Conservation (phyloP, 2,888 invertebrate species). For the Papilio elwesi region DNA sequence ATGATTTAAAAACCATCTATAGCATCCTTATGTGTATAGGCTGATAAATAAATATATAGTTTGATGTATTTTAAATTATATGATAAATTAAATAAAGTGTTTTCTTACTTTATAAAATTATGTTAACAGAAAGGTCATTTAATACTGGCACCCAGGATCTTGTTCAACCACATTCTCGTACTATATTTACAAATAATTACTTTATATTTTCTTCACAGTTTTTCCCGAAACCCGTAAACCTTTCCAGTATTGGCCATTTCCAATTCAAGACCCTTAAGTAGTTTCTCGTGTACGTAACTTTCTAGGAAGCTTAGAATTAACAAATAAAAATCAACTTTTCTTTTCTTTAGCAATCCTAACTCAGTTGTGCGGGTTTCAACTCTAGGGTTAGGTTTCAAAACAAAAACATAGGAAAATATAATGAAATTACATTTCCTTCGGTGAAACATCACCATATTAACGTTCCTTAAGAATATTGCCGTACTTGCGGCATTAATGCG, state of each 20-base stretch:
- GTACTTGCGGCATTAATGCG: slow-evolving; percentile 30
- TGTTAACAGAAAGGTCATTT: no score
- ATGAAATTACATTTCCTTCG: background rate
- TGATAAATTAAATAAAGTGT: no score
- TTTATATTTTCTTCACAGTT: background rate
- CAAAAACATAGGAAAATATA: background rate
- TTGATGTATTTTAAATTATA: no score
- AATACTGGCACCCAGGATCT: background rate
- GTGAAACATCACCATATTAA: slow-evolving; percentile 10
- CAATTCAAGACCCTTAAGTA: slow-evolving; percentile 16
- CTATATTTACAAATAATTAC: background rate
- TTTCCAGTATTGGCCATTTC: background rate
- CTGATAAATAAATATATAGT: no score
- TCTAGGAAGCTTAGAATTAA: background rate
- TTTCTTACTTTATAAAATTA: no score
- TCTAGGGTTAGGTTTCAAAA: background rate
- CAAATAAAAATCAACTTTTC: slow-evolving; percentile 6
- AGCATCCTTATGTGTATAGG: no score
- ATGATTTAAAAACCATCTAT: no score
- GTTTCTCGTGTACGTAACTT: slow-evolving; percentile 7
- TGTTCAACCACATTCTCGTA: background rate
- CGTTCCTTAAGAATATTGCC: slow-evolving; percentile 18
- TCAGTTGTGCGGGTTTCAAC: background rate
- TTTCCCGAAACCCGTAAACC: background rate
- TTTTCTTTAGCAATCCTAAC: background rate